Base-by-base conservation (phyloP, 2,113 vertebrate species). In the Pachycephala philippinensis region DNA sequence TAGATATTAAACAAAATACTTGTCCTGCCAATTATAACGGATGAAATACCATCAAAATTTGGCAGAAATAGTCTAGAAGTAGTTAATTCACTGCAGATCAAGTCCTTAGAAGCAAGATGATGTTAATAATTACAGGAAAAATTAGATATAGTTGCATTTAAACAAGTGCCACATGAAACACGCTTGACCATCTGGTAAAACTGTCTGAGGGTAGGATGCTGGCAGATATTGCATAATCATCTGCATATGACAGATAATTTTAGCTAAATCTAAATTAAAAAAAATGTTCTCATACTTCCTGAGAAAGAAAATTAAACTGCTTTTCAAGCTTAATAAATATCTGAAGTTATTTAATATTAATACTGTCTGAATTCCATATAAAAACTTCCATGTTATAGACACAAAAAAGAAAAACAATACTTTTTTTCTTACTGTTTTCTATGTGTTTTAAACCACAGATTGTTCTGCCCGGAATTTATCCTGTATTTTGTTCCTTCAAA, bases 191-290 rank as follows among this genome's bases (percentile, higher is more conserved):
- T 98, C 98, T 98, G 98, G 94, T 96, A 19, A 82, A 96, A 95
- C 95, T 97, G 95, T 97, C 95, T 87, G 89, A 85, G 91, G 93
- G 96, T 97, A 95, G 96, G 93, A 97, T 91, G 93, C 68, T 98
- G 97, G 97, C 97, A 98, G 96, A 92, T 97, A 97, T 66, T 95
- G 79, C 91, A 95, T 96, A 90, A 96, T 98, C 96, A 95, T 95
- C 96, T 97, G 96, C 97, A 98, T 96, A 97, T 97, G 96, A 97
- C 93, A 74, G 97, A 97, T 96, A 97, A 97, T 97, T 98, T 97
- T 96, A 98, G 97, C 94, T 93, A 96, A 97, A 87, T 86, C 93
- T 96, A 97, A 97, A 96, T 95, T 47, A 5, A 5, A 59, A 71
- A 71, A 92, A 96, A 94, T 45, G 52, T 59, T 92, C 79, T 84